Percentiles rank a stretch among this genome's conserved stretches.
These are phyloP conservation scores for Zaprionus gabonicus DNA, from an alignment of 1,140 invertebrate species.

Conservation along the genomic window DNA sequence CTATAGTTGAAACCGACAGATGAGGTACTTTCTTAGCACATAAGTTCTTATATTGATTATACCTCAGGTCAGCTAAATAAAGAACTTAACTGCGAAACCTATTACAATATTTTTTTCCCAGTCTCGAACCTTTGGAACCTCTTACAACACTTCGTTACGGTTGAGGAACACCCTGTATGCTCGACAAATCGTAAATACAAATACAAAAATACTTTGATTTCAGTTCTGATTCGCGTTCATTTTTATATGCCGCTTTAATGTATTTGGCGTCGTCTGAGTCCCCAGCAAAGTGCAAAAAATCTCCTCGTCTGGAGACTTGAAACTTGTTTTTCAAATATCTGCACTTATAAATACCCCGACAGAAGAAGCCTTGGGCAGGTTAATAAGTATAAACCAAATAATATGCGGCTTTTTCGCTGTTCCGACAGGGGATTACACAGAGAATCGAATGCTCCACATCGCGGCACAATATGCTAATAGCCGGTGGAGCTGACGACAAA, in stretches of 20 bases:
- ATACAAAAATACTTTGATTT: constrained; percentile 28
- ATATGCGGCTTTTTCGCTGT: background rate
- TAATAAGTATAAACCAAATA: background rate
- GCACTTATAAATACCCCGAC: constrained; percentile 22
- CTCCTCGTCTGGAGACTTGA: constrained; percentile 6
- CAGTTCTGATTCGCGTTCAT: constrained; percentile 29
- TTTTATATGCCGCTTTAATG: constrained; percentile 51
- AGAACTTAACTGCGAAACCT: background rate
- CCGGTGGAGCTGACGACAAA: background rate
- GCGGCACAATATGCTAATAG: constrained; percentile 37
- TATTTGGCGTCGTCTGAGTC: constrained; percentile 53
- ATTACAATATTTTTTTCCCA: background rate
- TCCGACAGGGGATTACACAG: constrained; percentile 10
- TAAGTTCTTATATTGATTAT: too few relatives aligned
- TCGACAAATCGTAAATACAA: background rate
- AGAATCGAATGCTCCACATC: constrained; percentile 3
- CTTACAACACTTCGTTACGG: background rate
- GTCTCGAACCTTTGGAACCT: background rate
- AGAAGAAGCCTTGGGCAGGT: constrained; percentile 7
- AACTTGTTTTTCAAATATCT: constrained; percentile 31
- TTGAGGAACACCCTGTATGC: constrained; percentile 21
- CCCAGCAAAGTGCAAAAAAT: constrained; percentile 18
- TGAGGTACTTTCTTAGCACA: too few relatives aligned
- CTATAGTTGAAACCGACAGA: too few relatives aligned
- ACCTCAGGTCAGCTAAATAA: too few relatives aligned